A percentile compares a stretch with the other conserved stretches of the same genome.
phyloP scores from a whole-genome alignment of 2,113 vertebrate genomes.

The Rhodinocichla rosea region DNA sequence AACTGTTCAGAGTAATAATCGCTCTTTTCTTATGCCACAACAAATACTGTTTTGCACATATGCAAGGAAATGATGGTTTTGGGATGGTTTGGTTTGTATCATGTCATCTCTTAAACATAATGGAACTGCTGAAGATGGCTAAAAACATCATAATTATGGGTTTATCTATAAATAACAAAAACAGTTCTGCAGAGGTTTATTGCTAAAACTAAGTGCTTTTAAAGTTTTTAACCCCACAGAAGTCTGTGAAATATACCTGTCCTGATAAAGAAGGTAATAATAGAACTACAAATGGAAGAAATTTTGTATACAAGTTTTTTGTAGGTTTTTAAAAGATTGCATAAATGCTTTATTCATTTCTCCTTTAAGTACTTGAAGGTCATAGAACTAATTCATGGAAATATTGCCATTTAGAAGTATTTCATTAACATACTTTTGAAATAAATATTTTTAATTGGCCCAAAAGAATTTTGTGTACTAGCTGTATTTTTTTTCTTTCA shows the following conservation, averaged over 20 bases:
- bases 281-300: not conserved
- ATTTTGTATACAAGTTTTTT: not conserved
- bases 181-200: not conserved
- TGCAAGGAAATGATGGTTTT: not conserved
- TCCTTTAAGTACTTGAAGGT: not conserved
- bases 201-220: not conserved
- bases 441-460: not conserved
- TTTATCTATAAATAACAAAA: not conserved
- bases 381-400: not conserved
- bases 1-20: not conserved
- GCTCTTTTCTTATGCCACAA: not conserved
- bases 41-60: not conserved
- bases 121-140: not conserved
- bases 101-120: not conserved
- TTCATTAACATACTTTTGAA: not conserved
- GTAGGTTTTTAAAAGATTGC: not conserved
- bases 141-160: not conserved
- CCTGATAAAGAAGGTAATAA: not conserved
- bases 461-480: not conserved
- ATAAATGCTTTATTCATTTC: not conserved
- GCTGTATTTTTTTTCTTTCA: not conserved
- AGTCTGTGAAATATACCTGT: not conserved
- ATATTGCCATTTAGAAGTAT: not conserved
- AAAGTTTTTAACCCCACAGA: not conserved
- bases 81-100: not conserved